phyloP scores from a whole-genome alignment of 2,797 vertebrate genomes.

The Simalia tracyae region DNA sequence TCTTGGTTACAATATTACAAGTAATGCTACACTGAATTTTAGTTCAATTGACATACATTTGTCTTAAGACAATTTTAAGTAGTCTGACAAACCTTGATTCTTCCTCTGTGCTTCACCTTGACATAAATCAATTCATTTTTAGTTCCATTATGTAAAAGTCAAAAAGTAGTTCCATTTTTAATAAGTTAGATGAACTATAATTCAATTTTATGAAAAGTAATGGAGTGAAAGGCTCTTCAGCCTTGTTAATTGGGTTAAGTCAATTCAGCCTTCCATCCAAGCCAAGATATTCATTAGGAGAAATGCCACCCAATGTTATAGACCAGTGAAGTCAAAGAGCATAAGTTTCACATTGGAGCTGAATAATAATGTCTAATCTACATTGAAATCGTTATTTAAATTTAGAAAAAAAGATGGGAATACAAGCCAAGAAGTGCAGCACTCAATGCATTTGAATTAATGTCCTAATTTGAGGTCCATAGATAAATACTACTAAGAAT shows the following conservation, averaged over 20 bases:
- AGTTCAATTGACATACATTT: conserved; percentile 26
- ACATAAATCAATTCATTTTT: conserved; percentile 60
- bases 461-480: background rate
- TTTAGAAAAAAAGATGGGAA: conserved; percentile 14
- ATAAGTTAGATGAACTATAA: conserved; percentile 52
- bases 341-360: conserved; percentile 42
- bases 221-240: conserved; percentile 47
- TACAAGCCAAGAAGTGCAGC: conserved; percentile 16
- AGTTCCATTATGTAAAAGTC: conserved; percentile 38
- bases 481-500: background rate
- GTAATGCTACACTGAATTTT: conserved; percentile 46
- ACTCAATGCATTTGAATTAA: conserved; percentile 17
- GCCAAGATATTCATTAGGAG: conserved; percentile 48
- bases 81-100: conserved; percentile 41
- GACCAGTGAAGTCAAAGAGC: conserved; percentile 34
- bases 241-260: conserved; percentile 61
- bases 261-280: conserved; percentile 59
- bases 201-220: conserved; percentile 54
- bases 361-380: conserved; percentile 53
- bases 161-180: conserved; percentile 44
- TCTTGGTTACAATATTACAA: conserved; percentile 35
- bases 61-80: conserved; percentile 48
- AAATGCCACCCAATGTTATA: conserved; percentile 41
- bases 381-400: conserved; percentile 53
- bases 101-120: conserved; percentile 41